Conservation (phyloP, 2,888 invertebrate genomes). For the Nephrocerus scutellatus region DNA sequence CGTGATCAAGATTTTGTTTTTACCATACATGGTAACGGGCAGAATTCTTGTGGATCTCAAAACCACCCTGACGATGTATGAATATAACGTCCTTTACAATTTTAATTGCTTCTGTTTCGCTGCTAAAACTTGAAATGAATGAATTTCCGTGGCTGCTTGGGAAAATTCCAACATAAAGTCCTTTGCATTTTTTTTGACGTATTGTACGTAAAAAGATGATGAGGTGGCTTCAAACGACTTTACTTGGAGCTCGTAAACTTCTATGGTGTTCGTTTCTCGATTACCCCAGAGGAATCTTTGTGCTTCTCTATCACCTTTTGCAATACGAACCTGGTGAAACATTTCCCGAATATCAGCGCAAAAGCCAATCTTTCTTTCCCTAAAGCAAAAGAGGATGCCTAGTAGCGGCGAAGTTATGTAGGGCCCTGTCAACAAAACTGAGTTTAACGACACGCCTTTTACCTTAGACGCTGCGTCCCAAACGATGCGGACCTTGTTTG, state of each 20-base stretch:
- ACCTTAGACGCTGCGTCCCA: background rate
- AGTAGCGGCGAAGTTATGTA: background rate
- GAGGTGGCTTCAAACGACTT: slow-evolving; percentile 27
- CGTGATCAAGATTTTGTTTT: no score
- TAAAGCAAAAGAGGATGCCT: background rate
- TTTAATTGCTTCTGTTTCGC: slow-evolving; percentile 20
- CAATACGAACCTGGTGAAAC: background rate
- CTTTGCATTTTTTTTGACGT: slow-evolving; percentile 21
- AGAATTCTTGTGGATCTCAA: no score
- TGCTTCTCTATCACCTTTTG: no score
- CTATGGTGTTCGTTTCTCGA: slow-evolving; percentile 11
- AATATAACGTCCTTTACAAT: slow-evolving; percentile 13
- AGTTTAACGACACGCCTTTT: background rate
- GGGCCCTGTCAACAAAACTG: background rate
- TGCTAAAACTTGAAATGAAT: slow-evolving; percentile 26
- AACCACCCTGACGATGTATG: slow-evolving; percentile 14
- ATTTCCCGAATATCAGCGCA: background rate
- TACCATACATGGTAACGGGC: no score
- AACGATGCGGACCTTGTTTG: background rate
- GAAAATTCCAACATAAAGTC: slow-evolving; percentile 17
- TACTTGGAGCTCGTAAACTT: slow-evolving; percentile 22
- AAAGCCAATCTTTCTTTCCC: background rate
- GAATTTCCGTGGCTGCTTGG: slow-evolving; percentile 17
- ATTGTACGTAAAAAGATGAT: slow-evolving; percentile 24
- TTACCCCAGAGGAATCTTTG: background rate